Percentiles rank a stretch among this genome's conserved stretches.
Evolutionary conservation across 1,140 invertebrate genomes (phyloP).

Genomic region (Drosophila chauvacae): DNA sequence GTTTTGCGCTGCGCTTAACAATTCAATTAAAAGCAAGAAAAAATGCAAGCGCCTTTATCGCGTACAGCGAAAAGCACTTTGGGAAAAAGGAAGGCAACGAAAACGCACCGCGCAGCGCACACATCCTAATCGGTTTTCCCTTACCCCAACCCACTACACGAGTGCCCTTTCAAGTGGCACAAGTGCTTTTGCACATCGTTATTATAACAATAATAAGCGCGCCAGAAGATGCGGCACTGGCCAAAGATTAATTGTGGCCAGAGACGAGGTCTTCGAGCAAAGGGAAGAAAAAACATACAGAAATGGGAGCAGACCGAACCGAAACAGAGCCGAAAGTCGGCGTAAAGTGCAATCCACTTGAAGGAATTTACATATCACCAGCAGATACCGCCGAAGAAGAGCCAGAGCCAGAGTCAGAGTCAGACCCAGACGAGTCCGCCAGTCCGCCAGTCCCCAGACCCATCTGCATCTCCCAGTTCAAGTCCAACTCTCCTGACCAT

Average conservation of each 20-base stretch:
- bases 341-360: constrained; percentile 83
- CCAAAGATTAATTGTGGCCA: constrained; percentile 79
- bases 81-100: constrained; percentile 26
- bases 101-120: constrained; percentile 24
- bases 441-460: constrained; percentile 2
- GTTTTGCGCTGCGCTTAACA: constrained; percentile 82
- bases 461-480: constrained; percentile 10
- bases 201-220: constrained; percentile 84
- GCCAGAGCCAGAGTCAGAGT: not conserved
- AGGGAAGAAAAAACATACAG: constrained; percentile 31
- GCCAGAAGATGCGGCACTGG: constrained; percentile 49
- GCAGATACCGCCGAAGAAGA: constrained; percentile 56
- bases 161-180: constrained; percentile 75
- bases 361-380: constrained; percentile 83
- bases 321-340: constrained; percentile 44
- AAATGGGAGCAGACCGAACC: constrained; percentile 61
- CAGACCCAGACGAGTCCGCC: not conserved
- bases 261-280: constrained; percentile 48
- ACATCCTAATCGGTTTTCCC: constrained; percentile 26
- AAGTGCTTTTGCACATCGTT: constrained; percentile 84
- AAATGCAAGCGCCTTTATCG: constrained; percentile 63
- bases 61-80: constrained; percentile 81
- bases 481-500: constrained; percentile 52
- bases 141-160: not conserved
- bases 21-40: constrained; percentile 77